Evolutionary conservation across 2,888 invertebrate genomes (phyloP), one percentile per base, ranked within the genome.

Genomic region (Drosophila gaucha): DNA sequence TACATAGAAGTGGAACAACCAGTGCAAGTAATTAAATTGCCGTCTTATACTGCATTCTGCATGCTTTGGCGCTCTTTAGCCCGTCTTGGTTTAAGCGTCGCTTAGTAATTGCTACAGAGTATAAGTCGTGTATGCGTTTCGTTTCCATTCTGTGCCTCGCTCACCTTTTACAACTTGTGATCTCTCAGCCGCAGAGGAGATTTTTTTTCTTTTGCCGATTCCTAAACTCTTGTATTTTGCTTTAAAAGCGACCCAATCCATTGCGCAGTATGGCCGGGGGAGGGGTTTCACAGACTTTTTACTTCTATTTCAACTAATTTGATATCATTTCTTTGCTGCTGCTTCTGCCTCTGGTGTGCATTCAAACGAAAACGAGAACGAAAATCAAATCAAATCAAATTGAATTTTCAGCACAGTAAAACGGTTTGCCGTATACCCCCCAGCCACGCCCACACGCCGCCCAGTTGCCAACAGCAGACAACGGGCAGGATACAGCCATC

Each of bases 331-430:
- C 78, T 65, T 67, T 56, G 59, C 47, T 38, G 31, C 44, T 64
- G 38, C 36, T 56, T 31, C 31, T 38, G 54, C 44, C 57, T 44
- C 46, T 73, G 58, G 60, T 89, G 88, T 86, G 89, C 90, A 89
- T 78, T 88, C 80, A 76, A 76, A 82, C 77, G 89, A 87, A 84
- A 89, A 86, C 80, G 84, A 80, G 78, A 89, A 89, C 79, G 89
- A 85, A 89, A 89, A 89, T 89, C 82, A 89, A 89, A 89, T 89
- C 78, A 86, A 89, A 89, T 89, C 80, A 82, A 89, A 89, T 89
- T 89, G 88, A 89, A 89, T 89, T 89, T 86, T 80, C 78, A 74
- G 74, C 73, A 70, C 31, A 63, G 68, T 57, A 75, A 64, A 69
- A 70, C 62, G 67, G 24, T 43, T 41, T 49, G 73, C 51, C 52